These are phyloP conservation scores for Chaenodraco wilsoni DNA, from an alignment of 2,797 vertebrate species.

Conservation along the genomic window DNA sequence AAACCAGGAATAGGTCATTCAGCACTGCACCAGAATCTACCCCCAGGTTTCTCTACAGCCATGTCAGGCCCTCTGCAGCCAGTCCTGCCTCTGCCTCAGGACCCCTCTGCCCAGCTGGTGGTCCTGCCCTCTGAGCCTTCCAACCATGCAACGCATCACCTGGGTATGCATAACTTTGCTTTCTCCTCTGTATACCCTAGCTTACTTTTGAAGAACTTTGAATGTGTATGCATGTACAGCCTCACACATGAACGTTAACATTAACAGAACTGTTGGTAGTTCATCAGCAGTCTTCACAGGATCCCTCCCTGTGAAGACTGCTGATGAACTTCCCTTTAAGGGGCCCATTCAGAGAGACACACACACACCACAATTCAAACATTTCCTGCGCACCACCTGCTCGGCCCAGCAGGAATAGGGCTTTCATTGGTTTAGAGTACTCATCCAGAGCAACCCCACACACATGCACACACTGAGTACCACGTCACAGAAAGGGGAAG, in stretches of 20 bases:
- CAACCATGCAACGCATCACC: slow-evolving; percentile 88
- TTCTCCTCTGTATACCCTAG: slow-evolving; percentile 9
- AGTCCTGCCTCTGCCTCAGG: slow-evolving; percentile 93
- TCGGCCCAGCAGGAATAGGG: slow-evolving; percentile 27
- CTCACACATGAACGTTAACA: slow-evolving; percentile 5
- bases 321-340: slow-evolving; percentile 43
- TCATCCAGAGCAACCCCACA: slow-evolving; percentile 26
- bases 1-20: slow-evolving; percentile 91
- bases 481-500: slow-evolving; percentile 41
- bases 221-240: background rate
- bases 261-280: slow-evolving; percentile 12
- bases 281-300: slow-evolving; percentile 11
- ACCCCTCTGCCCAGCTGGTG: slow-evolving; percentile 91
- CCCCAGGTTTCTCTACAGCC: slow-evolving; percentile 92
- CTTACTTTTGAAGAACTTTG: background rate
- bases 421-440: slow-evolving; percentile 53
- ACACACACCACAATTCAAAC: slow-evolving; percentile 23
- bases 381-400: slow-evolving; percentile 58
- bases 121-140: slow-evolving; percentile 93
- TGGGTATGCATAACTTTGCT: slow-evolving; percentile 81
- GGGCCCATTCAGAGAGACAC: slow-evolving; percentile 24
- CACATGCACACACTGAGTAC: slow-evolving; percentile 9
- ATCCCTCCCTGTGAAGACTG: slow-evolving; percentile 21
- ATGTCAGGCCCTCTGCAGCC: slow-evolving; percentile 93
- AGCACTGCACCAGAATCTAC: slow-evolving; percentile 94